A percentile compares a stretch with the other conserved stretches of the same genome.
phyloP scores from a whole-genome alignment of 2,888 invertebrate genomes.

The Callyntrura sp. region DNA sequence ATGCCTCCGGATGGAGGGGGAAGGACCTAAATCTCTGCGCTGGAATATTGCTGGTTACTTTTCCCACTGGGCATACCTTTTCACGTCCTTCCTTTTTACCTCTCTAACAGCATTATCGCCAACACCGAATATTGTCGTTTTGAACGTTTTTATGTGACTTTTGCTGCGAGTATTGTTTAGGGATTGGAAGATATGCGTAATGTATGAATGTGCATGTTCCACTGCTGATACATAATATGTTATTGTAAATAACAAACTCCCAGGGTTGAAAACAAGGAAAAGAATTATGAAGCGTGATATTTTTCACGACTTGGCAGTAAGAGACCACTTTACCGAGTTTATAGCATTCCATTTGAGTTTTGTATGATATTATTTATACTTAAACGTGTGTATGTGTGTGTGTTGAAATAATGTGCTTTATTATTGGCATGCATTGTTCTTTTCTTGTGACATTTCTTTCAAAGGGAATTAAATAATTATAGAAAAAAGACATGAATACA shows the following conservation, averaged over 20 bases:
- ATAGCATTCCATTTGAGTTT: background rate
- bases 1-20: conserved; percentile 75
- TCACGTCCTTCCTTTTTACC: conserved; percentile 75
- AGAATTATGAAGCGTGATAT: conserved; percentile 49
- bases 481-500: conserved; percentile 27
- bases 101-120: conserved; percentile 15
- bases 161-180: background rate
- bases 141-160: too few relatives aligned
- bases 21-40: conserved; percentile 73
- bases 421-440: conserved; percentile 34
- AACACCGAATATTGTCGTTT: background rate
- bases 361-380: too few relatives aligned
- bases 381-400: background rate
- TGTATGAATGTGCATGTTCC: too few relatives aligned
- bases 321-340: conserved; percentile 49
- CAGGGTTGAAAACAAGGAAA: conserved; percentile 17
- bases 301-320: conserved; percentile 40
- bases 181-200: background rate
- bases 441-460: conserved; percentile 31
- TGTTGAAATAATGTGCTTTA: too few relatives aligned
- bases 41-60: conserved; percentile 64
- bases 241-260: background rate
- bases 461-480: conserved; percentile 32
- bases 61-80: conserved; percentile 74
- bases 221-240: conserved; percentile 2